Evolutionary conservation across 2,797 vertebrate genomes (phyloP), one percentile per base, ranked within the genome.

Genomic region (Thalassophryne amazonica): DNA sequence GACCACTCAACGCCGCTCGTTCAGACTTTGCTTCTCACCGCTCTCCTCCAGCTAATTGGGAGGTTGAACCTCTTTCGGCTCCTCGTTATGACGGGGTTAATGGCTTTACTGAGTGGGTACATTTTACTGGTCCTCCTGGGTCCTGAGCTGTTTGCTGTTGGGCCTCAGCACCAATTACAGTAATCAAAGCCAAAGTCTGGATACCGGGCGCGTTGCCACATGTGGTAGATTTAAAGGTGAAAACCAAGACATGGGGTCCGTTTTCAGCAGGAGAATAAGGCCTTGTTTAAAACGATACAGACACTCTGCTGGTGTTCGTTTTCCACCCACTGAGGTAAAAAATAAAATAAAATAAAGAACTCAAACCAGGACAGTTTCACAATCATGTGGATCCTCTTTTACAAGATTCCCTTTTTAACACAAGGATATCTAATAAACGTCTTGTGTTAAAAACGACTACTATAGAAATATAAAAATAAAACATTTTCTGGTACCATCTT

Each of bases 81-180:
- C 25, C 63, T 52, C 70, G 41, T 76, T 82, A 70, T 64, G 67
- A 64, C 66, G 42, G 65, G 77, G 71, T 82, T 82, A 82, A 84
- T 82, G 73, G 69, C 70, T 64, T 78, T 59, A 54, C 53, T 41
- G 64, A 74, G 74, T 54, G 73, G 60, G 47, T 35, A 12, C 58
- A 47, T 55, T 57, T 62, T 63, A 69, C 48, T 28, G 60, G 65
- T 64, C 29, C 59, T 59, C 42, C 16, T 24, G 66, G 38, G 48
- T 48, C 43, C 49, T 25, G 33, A 38, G 45, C 68, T 51, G 70
- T 43, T 71, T 55, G 73, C 56, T 62, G 65, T 46, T 29, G 72
- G 68, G 78, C 75, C 80, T 65, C 80, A 42, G 40, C 57, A 69
- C 80, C 82, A 76, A 83, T 83, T 85, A 83, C 45, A 78, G 71